These are phyloP conservation scores for Ictidomys tridecemlineatus DNA, from an alignment of 2,113 vertebrate species.

Conservation along the genomic window DNA sequence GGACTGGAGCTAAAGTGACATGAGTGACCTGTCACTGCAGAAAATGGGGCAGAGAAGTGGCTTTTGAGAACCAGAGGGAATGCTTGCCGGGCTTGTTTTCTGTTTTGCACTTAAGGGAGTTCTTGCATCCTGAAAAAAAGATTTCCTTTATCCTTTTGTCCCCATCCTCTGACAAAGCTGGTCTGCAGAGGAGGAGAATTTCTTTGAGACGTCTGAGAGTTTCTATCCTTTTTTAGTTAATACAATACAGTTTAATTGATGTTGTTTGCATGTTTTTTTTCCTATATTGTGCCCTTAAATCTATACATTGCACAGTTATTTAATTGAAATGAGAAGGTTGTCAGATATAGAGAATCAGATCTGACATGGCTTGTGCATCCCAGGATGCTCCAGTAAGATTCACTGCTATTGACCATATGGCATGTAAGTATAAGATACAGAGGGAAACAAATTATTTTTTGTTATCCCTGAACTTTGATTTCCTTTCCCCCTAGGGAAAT, in stretches of 20 bases:
- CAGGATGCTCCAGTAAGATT: neutral
- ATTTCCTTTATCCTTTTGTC: neutral
- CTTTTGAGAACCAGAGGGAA: neutral
- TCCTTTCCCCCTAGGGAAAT: neutral
- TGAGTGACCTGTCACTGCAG: neutral
- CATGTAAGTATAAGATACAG: neutral
- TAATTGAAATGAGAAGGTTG: neutral
- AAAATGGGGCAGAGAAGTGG: constrained; percentile 14
- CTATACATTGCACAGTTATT: neutral
- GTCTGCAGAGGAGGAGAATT: neutral
- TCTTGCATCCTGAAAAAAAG: constrained; percentile 8
- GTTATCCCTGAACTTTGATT: neutral
- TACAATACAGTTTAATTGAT: neutral
- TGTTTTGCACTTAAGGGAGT: neutral
- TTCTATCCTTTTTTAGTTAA: neutral
- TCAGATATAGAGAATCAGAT: neutral
- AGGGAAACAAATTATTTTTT: neutral
- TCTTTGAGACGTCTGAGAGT: neutral
- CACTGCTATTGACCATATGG: neutral
- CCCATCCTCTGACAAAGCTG: neutral
- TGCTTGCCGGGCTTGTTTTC: neutral
- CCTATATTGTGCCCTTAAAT: neutral
- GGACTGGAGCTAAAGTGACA: neutral
- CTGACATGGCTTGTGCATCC: neutral
- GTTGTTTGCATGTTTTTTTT: neutral